phyloP scores from a whole-genome alignment of 2,113 vertebrate species.

The Synchiropus splendidus region DNA sequence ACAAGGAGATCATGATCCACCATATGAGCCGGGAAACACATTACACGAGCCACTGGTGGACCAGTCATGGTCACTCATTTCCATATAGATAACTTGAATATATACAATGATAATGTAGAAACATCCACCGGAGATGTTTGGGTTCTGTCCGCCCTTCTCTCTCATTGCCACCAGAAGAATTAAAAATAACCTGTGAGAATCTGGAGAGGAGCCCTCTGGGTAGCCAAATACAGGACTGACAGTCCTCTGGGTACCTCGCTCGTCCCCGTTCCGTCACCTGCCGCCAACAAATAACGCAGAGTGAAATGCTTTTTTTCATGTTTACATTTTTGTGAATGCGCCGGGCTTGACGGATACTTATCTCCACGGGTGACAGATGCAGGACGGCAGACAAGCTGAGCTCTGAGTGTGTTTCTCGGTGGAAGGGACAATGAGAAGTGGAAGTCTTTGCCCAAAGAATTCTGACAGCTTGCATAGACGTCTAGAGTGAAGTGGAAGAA shows the following conservation, averaged over 20 bases:
- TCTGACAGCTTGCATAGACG: too few species aligned
- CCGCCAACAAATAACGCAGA: conserved; percentile 12
- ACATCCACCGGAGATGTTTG: background rate
- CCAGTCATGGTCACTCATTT: conserved; percentile 6
- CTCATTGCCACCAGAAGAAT: conserved; percentile 4
- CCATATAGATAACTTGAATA: conserved; percentile 13
- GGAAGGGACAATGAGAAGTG: conserved; percentile 1
- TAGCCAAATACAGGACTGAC: conserved; percentile 13
- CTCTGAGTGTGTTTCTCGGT: conserved; percentile 4
- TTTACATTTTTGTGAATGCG: conserved; percentile 6
- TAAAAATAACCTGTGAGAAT: conserved; percentile 13
- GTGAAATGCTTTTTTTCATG: conserved; percentile 13
- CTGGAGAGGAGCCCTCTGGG: conserved; percentile 13
- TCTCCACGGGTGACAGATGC: conserved; percentile 7
- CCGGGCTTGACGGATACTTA: conserved; percentile 13
- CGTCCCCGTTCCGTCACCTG: conserved; percentile 11
- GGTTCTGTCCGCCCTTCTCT: conserved; percentile 1
- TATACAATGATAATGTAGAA: conserved; percentile 1
- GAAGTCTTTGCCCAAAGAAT: too few species aligned
- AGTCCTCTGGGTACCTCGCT: conserved; percentile 19
- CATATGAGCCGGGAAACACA: too few species aligned
- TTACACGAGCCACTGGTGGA: too few species aligned
- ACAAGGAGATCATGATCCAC: too few species aligned
- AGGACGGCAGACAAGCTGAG: background rate
- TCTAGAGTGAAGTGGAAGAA: too few species aligned